These are phyloP conservation scores for Andrena chrysosceles DNA, from an alignment of 2,888 invertebrate species.

Conservation along the genomic window DNA sequence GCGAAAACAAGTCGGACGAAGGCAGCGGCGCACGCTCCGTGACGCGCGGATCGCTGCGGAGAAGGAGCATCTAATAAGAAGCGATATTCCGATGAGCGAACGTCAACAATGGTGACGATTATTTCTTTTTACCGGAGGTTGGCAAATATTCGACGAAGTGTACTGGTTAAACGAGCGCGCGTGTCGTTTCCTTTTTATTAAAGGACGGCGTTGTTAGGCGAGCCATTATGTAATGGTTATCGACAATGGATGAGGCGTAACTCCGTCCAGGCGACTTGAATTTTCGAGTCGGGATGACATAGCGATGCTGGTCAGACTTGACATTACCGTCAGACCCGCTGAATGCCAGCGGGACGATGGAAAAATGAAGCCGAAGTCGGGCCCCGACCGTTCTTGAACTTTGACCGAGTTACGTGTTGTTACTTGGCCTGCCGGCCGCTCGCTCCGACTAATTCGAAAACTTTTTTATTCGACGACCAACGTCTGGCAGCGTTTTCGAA, in stretches of 20 bases:
- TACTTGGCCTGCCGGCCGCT: constrained; percentile 3
- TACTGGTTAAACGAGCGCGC: background rate
- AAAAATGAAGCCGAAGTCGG: constrained; percentile 29
- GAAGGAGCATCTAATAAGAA: background rate
- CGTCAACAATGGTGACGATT: background rate
- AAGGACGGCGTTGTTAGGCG: background rate
- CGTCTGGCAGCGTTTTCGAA: background rate
- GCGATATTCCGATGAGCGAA: background rate
- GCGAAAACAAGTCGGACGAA: background rate
- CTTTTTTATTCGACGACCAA: constrained; percentile 6
- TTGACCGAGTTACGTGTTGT: constrained; percentile 49
- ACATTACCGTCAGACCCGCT: constrained; percentile 43
- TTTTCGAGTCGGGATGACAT: constrained; percentile 33
- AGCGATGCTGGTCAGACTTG: constrained; percentile 32
- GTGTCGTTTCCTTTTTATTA: constrained; percentile 13
- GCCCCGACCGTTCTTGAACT: constrained; percentile 50
- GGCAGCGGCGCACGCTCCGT: background rate
- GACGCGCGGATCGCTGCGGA: background rate
- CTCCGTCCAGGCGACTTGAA: constrained; percentile 25
- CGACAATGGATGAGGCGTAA: constrained; percentile 44
- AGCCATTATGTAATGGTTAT: constrained; percentile 47
- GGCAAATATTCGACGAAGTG: constrained; percentile 17
- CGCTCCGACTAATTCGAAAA: constrained; percentile 31
- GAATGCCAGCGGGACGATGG: constrained; percentile 27
- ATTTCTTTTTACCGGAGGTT: background rate